A percentile compares a stretch with the other conserved stretches of the same genome.
These are phyloP conservation scores for Lordiphosa fenestrarum DNA, from an alignment of 2,888 invertebrate species.

Conservation along the genomic window DNA sequence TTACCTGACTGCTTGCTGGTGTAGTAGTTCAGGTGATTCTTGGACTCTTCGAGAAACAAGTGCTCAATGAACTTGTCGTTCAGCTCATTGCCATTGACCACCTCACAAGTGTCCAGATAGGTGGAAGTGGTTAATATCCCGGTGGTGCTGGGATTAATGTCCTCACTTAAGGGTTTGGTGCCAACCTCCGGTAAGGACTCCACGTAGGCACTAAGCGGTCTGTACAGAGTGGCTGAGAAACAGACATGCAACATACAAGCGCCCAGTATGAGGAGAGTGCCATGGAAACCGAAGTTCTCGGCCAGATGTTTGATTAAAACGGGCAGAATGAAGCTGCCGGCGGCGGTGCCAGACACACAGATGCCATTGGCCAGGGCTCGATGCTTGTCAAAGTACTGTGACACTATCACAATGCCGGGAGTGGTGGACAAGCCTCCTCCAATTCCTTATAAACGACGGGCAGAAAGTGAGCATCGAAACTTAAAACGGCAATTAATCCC, in stretches of 20 bases:
- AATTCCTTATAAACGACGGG: constrained; percentile 81
- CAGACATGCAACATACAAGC: constrained; percentile 89
- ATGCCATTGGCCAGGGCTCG: constrained; percentile 90
- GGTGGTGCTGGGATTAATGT: constrained; percentile 76
- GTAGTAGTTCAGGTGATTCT: constrained; percentile 79
- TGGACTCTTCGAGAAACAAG: constrained; percentile 79
- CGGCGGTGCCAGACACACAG: constrained; percentile 90
- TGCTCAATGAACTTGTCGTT: constrained; percentile 80
- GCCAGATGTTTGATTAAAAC: constrained; percentile 87
- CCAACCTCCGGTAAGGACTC: constrained; percentile 31
- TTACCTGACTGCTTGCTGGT: constrained; percentile 69
- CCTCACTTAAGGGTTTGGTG: constrained; percentile 70
- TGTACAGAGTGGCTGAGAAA: constrained; percentile 86
- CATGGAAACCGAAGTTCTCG: constrained; percentile 86
- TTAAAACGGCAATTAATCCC: too few relatives aligned
- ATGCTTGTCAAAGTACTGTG: constrained; percentile 89
- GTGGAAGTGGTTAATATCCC: constrained; percentile 79
- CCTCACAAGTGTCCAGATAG: constrained; percentile 79
- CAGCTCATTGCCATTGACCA: constrained; percentile 57
- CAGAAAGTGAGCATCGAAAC: too few relatives aligned
- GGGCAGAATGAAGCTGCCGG: constrained; percentile 89
- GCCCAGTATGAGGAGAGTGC: constrained; percentile 86
- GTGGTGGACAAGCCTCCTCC: constrained; percentile 90
- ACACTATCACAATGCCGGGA: constrained; percentile 90
- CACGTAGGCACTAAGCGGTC: constrained; percentile 80